Base-by-base conservation (phyloP, 2,888 invertebrate species). In the Timema cristinae region DNA sequence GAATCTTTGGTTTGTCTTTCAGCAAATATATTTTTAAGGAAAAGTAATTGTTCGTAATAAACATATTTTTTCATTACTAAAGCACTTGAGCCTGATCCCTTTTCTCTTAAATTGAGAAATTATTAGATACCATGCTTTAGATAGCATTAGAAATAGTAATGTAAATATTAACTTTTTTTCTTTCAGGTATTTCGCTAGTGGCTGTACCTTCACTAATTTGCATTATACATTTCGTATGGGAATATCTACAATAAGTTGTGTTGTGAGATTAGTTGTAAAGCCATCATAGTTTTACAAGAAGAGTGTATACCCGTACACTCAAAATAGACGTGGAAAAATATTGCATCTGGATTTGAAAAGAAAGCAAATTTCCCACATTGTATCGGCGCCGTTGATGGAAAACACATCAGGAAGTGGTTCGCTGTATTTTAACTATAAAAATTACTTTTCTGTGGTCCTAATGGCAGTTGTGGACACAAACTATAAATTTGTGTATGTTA, bases 291-390 rank as follows among this genome's bases (percentile, higher is more conserved):
- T 50, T 69, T 77, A 72, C 71, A 69, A 69, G 66, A 74, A 16
- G 75, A 76, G 67, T 77, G 75, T 66, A 75, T 77, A 72, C 75
- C 72, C 9, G 50, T 2, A 51, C 71, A 50, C 10, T 68, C 76
- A 67, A 73, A 67, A 74, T 72, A 75, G 8, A 52, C 54, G 49
- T 73, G 72, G 70, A 73, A 77, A 74, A 67, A 72, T 10, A 75
- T 75, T 16, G 77, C 77, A 67, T 61, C 32, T 72, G 76, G 68
- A 50, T 77, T 77, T 76, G 75, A 77, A 77, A 73, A 52, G 73
- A 72, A 50, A 50, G 74, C 76, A 5, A 76, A 77, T 71, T 77
- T 76, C 73, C 75, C 77, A 56, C 75, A 77, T 68, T 77, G 77
- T 72, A 66, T 77, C 50, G 75, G 76, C 32, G 77, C 76, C 13